A percentile compares a stretch with the other conserved stretches of the same genome.
Evolutionary conservation across 2,113 vertebrate species (phyloP).

Genomic region (Indri indri): DNA sequence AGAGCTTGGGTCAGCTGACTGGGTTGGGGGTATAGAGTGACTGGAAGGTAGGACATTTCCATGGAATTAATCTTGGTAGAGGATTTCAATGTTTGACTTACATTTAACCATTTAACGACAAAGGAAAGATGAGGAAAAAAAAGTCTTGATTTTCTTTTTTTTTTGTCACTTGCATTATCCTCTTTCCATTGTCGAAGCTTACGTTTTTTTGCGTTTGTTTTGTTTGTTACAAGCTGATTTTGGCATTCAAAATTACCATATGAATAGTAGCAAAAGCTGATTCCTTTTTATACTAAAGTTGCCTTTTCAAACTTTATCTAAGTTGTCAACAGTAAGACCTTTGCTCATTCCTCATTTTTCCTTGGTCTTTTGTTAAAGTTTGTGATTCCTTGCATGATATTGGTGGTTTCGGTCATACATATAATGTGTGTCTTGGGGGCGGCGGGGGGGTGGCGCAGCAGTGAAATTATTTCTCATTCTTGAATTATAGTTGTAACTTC

Average conservation of each 20-base stretch:
- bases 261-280: conserved; percentile 17
- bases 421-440: not conserved
- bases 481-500: conserved; percentile 8
- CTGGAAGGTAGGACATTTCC: not conserved
- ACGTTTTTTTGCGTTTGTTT: not conserved
- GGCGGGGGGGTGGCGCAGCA: not conserved
- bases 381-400: conserved; percentile 28
- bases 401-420: not conserved
- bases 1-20: not conserved
- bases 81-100: conserved; percentile 16
- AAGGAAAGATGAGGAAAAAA: not conserved
- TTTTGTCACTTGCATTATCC: not conserved
- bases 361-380: conserved; percentile 24
- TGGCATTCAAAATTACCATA: not conserved
- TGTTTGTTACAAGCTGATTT: not conserved
- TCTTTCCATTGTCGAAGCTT: not conserved
- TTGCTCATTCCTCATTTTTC: conserved; percentile 23
- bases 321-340: not conserved
- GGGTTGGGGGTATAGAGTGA: not conserved
- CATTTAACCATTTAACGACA: conserved; percentile 1
- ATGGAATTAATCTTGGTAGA: not conserved
- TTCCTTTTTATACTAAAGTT: conserved; percentile 25
- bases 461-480: conserved; percentile 18
- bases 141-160: not conserved
- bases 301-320: conserved; percentile 23